Evolutionary conservation across 2,113 vertebrate genomes (phyloP), one percentile per base, ranked within the genome.

Genomic region (Atractosteus spatula): DNA sequence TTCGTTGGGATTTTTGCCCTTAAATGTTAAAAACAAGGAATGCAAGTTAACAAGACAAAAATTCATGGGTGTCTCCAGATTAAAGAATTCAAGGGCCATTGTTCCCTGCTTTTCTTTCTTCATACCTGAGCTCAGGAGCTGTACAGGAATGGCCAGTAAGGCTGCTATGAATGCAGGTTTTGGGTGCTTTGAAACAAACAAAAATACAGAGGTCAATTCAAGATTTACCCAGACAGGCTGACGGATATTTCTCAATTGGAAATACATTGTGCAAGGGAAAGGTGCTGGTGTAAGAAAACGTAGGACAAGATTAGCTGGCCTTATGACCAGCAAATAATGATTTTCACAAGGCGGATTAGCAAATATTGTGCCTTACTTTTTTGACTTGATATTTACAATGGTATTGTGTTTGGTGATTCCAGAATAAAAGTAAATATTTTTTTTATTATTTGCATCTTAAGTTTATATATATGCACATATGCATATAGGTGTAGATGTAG

Each of bases 11-110:
- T 70, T 41, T 57, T 59, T 70, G 55, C 55, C 69, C 69, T 57
- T 56, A 7, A 11, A 42, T 29, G 14, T 56, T 4, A 13, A 59
- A 65, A 13, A 11, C 57, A 70, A 43, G 56, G 16, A 62, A 66
- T 51, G 16, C 6, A 47, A 51, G 8, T 64, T 43, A 57, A 71
- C 74, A 66, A 71, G 66, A 77, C 65, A 67, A 57, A 72, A 75
- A 75, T 77, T 79, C 71, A 77, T 81, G 75, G 65, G 51, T 76
- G 72, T 79, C 77, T 65, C 75, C 63, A 16, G 56, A 71, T 74
- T 51, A 73, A 68, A 71, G 69, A 68, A 68, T 65, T 69, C 62
- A 71, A 68, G 69, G 81, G 76, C 74, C 68, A 66, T 47, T 76
- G 66, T 74, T 17, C 66, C 12, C 66, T 41, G n/a, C 3, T 44